Conservation (phyloP, 2,888 invertebrate species). For the Hyppa rectilinea region DNA sequence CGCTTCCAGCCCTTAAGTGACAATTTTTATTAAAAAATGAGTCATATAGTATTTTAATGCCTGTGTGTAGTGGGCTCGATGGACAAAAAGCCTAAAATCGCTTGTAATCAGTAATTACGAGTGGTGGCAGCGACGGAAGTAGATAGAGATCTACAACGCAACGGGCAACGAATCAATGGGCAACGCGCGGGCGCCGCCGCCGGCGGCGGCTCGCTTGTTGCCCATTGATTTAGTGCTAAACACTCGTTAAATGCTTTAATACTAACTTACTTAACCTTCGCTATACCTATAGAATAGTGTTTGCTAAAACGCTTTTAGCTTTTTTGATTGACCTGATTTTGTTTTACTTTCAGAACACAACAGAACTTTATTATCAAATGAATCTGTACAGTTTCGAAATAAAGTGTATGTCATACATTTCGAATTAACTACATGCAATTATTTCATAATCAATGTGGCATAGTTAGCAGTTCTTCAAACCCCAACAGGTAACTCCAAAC, state of each 20-base stretch:
- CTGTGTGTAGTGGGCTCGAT: conserved; percentile 56
- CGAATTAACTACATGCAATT: neutral
- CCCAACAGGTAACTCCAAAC: neutral
- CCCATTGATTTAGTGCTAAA: conserved; percentile 85
- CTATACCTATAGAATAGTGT: conserved; percentile 22
- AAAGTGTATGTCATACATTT: no score
- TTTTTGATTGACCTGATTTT: neutral
- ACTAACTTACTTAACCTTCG: conserved; percentile 49
- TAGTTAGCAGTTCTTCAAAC: conserved; percentile 11
- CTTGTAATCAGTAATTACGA: conserved; percentile 85
- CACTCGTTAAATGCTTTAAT: conserved; percentile 76
- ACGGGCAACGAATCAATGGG: no score
- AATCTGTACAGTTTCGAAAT: neutral
- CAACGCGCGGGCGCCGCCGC: conserved; percentile 59
- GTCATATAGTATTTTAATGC: conserved; percentile 55
- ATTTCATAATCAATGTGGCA: neutral
- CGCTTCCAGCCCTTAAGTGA: conserved; percentile 25
- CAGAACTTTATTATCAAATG: neutral
- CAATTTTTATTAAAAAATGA: conserved; percentile 40
- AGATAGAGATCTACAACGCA: conserved; percentile 82
- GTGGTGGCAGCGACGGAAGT: conserved; percentile 80
- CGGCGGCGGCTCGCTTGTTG: conserved; percentile 66
- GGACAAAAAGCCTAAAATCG: conserved; percentile 81
- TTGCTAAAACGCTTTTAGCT: conserved; percentile 35
- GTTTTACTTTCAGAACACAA: neutral